Evolutionary conservation across 2,113 vertebrate species (phyloP).

Genomic region (Coryphaenoides rupestris): DNA sequence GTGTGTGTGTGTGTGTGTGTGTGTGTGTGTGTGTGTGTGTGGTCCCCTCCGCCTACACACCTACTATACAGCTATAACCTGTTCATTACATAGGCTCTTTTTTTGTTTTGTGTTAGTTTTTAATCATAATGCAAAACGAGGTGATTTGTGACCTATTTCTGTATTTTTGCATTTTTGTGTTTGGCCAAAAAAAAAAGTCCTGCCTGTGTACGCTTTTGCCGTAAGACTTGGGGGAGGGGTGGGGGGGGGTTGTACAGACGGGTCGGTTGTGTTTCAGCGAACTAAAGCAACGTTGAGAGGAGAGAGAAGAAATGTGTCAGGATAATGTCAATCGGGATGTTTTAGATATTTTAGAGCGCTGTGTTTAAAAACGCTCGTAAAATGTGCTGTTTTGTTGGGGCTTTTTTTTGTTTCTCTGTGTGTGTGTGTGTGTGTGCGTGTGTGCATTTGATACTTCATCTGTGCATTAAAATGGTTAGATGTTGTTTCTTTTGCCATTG

Average conservation of each 20-base stretch:
- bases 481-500: conserved; percentile 37
- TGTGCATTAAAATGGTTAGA: conserved; percentile 68
- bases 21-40: too few relatives aligned
- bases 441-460: conserved; percentile 53
- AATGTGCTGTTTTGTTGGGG: conserved; percentile 41
- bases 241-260: conserved; percentile 26
- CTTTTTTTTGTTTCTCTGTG: too few relatives aligned
- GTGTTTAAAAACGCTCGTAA: conserved; percentile 28
- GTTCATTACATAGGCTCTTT: not conserved
- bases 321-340: conserved; percentile 36
- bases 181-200: not conserved
- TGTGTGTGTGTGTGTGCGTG: conserved; percentile 19
- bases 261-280: conserved; percentile 13
- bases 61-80: not conserved
- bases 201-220: conserved; percentile 29
- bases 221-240: conserved; percentile 64
- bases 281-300: conserved; percentile 19
- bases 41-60: not conserved
- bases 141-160: too few relatives aligned
- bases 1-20: not conserved
- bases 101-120: not conserved
- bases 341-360: conserved; percentile 56
- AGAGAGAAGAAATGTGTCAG: conserved; percentile 16
- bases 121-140: not conserved
- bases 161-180: not conserved